Evolutionary conservation across 2,113 vertebrate genomes (phyloP).

Genomic region (Indri indri): DNA sequence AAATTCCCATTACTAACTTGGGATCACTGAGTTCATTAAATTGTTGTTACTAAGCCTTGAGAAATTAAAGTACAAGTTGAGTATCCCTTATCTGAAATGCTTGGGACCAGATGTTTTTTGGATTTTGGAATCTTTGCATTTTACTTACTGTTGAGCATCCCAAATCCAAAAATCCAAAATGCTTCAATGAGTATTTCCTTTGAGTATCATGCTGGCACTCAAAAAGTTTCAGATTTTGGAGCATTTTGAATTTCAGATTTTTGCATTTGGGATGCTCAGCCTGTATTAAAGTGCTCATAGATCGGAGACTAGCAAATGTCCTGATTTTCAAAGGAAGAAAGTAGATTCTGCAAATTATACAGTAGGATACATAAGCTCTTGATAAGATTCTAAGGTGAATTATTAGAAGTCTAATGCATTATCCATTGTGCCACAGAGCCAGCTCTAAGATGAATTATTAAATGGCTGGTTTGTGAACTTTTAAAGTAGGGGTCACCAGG

Average conservation of each 20-base stretch:
- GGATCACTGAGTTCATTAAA: not conserved
- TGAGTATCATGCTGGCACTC: not conserved
- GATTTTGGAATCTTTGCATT: not conserved
- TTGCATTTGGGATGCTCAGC: not conserved
- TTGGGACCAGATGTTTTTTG: not conserved
- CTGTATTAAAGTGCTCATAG: conserved; percentile 8
- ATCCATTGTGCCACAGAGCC: too few species aligned
- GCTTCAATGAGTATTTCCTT: not conserved
- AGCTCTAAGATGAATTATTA: conserved; percentile 5
- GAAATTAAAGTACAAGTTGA: not conserved
- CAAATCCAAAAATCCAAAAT: not conserved
- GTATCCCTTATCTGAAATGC: not conserved
- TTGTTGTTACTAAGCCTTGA: not conserved
- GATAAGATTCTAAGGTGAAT: not conserved
- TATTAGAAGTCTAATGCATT: too few species aligned
- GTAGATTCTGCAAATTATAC: not conserved
- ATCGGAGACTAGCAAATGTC: not conserved
- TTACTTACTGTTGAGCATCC: not conserved
- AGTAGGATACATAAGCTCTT: not conserved
- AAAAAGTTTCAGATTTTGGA: not conserved
- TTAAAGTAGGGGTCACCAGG: not conserved
- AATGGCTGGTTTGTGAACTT: conserved; percentile 24
- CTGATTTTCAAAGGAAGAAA: not conserved
- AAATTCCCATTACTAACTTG: not conserved
- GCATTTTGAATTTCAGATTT: not conserved